Percentiles rank a stretch among this genome's conserved stretches.
Evolutionary conservation across 2,888 invertebrate species (phyloP).

Genomic region (Steinernema carpocapsae): DNA sequence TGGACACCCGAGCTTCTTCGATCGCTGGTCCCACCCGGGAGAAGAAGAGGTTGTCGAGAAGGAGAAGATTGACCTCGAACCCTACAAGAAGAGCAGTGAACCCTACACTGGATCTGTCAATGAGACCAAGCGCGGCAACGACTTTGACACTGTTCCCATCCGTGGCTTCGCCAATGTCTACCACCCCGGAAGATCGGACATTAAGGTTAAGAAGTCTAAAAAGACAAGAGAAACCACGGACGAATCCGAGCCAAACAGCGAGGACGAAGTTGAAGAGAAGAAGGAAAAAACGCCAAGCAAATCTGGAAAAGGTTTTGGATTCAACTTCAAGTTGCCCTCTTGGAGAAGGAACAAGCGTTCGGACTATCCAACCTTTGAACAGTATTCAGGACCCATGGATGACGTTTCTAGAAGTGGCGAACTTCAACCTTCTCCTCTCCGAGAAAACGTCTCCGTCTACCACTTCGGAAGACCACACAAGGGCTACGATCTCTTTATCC

Average conservation of each 20-base stretch:
- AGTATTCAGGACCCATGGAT: conserved; percentile 31
- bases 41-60: conserved; percentile 36
- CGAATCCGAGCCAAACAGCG: conserved; percentile 20
- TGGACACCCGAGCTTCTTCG: conserved; percentile 23
- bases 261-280: conserved; percentile 17
- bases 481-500: conserved; percentile 8
- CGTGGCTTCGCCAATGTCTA: conserved; percentile 22
- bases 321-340: conserved; percentile 11
- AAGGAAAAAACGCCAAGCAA: background rate
- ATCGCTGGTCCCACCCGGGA: conserved; percentile 27
- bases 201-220: conserved; percentile 19
- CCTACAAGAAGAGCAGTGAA: conserved; percentile 18
- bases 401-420: conserved; percentile 20
- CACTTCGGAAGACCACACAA: conserved; percentile 41
- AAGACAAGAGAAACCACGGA: conserved; percentile 3
- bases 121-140: conserved; percentile 7
- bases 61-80: conserved; percentile 17
- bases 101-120: conserved; percentile 28
- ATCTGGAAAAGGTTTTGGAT: background rate
- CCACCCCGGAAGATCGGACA: conserved; percentile 27
- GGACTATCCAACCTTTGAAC: background rate
- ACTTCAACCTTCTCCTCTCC: conserved; percentile 37
- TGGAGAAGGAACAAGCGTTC: background rate
- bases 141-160: conserved; percentile 29
- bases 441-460: conserved; percentile 40